Evolutionary conservation across 2,797 vertebrate genomes (phyloP), one percentile per base, ranked within the genome.

Genomic region (Smutsia temminckii): DNA sequence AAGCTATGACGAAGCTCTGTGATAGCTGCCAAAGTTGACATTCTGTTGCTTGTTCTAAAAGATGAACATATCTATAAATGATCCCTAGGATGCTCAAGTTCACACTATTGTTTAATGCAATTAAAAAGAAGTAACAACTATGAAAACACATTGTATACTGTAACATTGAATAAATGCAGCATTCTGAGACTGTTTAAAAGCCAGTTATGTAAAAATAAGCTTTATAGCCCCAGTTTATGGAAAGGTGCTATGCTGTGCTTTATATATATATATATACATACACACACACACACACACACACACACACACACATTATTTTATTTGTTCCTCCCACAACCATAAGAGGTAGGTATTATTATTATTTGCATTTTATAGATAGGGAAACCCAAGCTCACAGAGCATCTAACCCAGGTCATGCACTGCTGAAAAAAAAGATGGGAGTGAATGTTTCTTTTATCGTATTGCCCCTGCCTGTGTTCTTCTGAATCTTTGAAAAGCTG

Each of bases 11-110:
- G 6, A 91, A 25, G 42, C 7, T 27, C 20, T 10, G 11, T 53
- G 59, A 78, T 83, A 80, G 89, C 17, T 55, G 18, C 18, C 87
- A 93, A 74, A 91, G 49, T 27, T 94, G 51, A 89, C 1, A 42
- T 55, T 78, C 32, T 89, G 25, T 87, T 95, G 53, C 12, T 87
- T 66, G 27, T 66, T 95, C 66, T 92, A 80, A 80, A 94, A 84
- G 59, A 80, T 74, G 27, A 93, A 72, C 23, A 55, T 91, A 57
- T 84, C n/a, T 88, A 71, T 14, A 84, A 78, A 57, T 18, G 29
- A 90, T 55, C 42, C 46, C 21, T 42, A 64, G 27, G 40, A 17
- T 63, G 37, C 66, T 90, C 63, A 94, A 61, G 18, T 90, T 92
- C 40, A 91, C 20, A 85, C 25, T 57, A 18, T 71, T 71, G 49